These are phyloP conservation scores for Prunella fulvescens DNA, from an alignment of 2,113 vertebrate genomes.

Conservation along the genomic window DNA sequence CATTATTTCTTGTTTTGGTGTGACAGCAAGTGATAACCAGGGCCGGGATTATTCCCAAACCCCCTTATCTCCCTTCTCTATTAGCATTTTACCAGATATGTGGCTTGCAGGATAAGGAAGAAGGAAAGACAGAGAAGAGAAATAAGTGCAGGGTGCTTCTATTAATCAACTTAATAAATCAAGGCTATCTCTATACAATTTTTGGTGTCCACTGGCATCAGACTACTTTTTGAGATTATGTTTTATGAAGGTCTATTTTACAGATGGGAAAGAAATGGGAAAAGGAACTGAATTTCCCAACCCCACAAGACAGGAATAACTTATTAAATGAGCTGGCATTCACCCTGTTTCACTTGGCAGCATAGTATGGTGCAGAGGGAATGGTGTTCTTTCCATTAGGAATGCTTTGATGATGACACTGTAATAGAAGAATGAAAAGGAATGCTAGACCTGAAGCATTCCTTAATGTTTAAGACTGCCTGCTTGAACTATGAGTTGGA, in stretches of 20 bases:
- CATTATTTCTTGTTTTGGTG: not conserved
- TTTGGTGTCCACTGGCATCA: not conserved
- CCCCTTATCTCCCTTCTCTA: not conserved
- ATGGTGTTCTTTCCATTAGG: conserved; percentile 22
- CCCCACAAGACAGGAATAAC: not conserved
- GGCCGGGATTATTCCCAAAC: conserved; percentile 2
- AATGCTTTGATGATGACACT: conserved; percentile 8
- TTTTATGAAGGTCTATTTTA: not conserved
- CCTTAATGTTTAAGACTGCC: not conserved
- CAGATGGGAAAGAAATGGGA: not conserved
- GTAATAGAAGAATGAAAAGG: not conserved
- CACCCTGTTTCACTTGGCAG: not conserved
- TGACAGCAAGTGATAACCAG: not conserved
- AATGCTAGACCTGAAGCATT: not conserved
- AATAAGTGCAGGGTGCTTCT: not conserved
- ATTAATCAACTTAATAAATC: not conserved
- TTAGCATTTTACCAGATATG: not conserved
- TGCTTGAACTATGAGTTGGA: not conserved
- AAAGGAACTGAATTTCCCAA: not conserved
- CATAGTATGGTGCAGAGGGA: not conserved
- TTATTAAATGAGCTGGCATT: conserved; percentile 6
- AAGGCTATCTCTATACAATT: not conserved
- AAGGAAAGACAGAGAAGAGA: not conserved
- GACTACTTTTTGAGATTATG: not conserved
- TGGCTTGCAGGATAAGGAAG: not conserved